Percentiles rank a stretch among this genome's conserved stretches.
These are phyloP conservation scores for Torymus auratus DNA, from an alignment of 2,888 invertebrate genomes.

Conservation along the genomic window DNA sequence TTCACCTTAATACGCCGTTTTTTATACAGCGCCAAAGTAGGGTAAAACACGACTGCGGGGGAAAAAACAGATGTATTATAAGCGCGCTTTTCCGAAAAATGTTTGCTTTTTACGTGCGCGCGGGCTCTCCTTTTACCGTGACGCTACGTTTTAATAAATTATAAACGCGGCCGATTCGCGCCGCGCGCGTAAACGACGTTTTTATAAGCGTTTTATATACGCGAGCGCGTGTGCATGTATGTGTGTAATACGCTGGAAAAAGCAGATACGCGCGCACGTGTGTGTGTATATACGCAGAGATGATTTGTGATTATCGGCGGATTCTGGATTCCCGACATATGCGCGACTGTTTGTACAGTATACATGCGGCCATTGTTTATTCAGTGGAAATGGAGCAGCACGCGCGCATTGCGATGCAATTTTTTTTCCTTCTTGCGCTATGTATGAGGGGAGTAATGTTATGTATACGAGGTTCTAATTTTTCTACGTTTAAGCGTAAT, in stretches of 20 bases:
- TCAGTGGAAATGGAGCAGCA: too few species aligned
- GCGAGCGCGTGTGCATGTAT: too few species aligned
- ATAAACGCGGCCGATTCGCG: constrained; percentile 14
- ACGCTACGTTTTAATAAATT: constrained; percentile 33
- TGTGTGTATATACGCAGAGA: constrained; percentile 21
- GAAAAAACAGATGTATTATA: too few species aligned
- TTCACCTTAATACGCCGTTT: too few species aligned
- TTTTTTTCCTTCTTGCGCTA: not conserved
- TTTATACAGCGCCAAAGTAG: too few species aligned
- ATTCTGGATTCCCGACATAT: constrained; percentile 21
- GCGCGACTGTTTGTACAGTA: constrained; percentile 9
- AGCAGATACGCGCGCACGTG: not conserved
- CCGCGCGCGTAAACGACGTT: constrained; percentile 51
- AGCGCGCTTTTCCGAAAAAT: too few species aligned
- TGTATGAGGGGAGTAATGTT: not conserved
- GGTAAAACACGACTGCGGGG: too few species aligned
- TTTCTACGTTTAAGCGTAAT: too few species aligned
- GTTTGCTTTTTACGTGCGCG: constrained; percentile 25
- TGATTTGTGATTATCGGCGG: constrained; percentile 10
- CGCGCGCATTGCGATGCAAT: too few species aligned
- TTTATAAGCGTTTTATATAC: constrained; percentile 46
- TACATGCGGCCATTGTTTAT: not conserved
- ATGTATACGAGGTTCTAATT: not conserved
- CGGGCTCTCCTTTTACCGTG: constrained; percentile 10
- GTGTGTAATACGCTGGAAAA: constrained; percentile 1